These are phyloP conservation scores for Calliscelio sp. DNA, from an alignment of 2,888 invertebrate species.

Conservation along the genomic window DNA sequence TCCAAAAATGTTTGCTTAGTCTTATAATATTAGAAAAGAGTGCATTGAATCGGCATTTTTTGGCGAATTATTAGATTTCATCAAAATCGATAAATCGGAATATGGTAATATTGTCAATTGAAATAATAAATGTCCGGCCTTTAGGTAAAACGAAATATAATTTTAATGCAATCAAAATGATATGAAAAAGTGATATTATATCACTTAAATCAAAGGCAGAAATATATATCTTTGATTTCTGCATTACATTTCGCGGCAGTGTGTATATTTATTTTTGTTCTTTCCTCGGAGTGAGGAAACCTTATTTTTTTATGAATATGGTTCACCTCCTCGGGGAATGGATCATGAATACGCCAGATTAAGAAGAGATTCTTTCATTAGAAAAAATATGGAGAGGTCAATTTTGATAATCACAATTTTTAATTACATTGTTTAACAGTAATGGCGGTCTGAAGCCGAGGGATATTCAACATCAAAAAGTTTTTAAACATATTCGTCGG, in stretches of 20 bases:
- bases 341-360: neutral
- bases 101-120: too few relatives aligned
- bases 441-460: neutral
- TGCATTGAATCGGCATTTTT: too few relatives aligned
- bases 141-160: too few relatives aligned
- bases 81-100: too few relatives aligned
- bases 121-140: too few relatives aligned
- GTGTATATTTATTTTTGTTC: neutral
- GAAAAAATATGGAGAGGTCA: neutral
- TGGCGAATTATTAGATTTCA: too few relatives aligned
- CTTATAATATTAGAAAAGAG: too few relatives aligned
- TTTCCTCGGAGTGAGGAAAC: constrained; percentile 5
- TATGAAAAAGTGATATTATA: too few relatives aligned
- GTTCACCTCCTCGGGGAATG: constrained; percentile 7
- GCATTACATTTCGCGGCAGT: neutral
- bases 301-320: constrained; percentile 26
- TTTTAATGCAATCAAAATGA: too few relatives aligned
- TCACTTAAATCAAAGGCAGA: neutral
- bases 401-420: neutral
- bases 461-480: constrained; percentile 30
- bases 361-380: neutral
- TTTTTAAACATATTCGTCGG: constrained; percentile 9
- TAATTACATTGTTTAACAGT: constrained; percentile 23
- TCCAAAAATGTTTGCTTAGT: too few relatives aligned
- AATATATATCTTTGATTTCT: neutral